A percentile compares a stretch with the other conserved stretches of the same genome.
phyloP scores from a whole-genome alignment of 2,113 vertebrate species.

The Etheostoma spectabile region DNA sequence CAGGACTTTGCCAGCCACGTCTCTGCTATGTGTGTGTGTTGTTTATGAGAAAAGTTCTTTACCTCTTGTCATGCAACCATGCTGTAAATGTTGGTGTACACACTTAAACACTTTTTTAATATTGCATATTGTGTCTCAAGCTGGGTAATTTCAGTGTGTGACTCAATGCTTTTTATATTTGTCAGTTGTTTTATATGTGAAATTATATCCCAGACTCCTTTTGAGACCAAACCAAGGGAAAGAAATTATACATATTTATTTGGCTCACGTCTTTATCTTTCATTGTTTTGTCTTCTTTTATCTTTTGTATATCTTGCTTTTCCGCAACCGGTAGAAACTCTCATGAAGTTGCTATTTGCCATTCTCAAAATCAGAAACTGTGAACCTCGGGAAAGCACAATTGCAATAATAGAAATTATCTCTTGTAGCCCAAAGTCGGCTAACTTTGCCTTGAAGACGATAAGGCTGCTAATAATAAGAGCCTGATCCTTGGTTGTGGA shows the following conservation, averaged over 20 bases:
- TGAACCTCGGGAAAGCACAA: constrained; percentile 34
- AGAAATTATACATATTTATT: constrained; percentile 54
- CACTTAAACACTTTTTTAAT: background rate
- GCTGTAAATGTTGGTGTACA: constrained; percentile 15
- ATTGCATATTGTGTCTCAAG: constrained; percentile 1
- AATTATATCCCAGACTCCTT: constrained; percentile 26
- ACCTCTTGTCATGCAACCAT: background rate
- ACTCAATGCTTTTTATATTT: constrained; percentile 40
- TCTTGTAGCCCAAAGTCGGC: constrained; percentile 51
- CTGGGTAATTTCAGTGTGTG: constrained; percentile 14
- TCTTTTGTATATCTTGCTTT: constrained; percentile 19
- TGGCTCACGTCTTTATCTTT: constrained; percentile 21
- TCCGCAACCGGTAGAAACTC: background rate
- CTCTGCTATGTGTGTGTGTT: constrained; percentile 1
- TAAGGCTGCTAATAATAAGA: constrained; percentile 81
- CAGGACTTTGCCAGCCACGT: background rate
- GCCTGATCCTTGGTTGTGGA: constrained; percentile 65
- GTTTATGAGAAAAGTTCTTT: constrained; percentile 8
- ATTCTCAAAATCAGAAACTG: constrained; percentile 40
- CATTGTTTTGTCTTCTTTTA: constrained; percentile 35
- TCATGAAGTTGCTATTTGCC: constrained; percentile 6
- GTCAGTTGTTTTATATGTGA: constrained; percentile 33
- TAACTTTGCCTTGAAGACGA: constrained; percentile 73
- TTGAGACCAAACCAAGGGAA: constrained; percentile 28
- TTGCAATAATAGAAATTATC: constrained; percentile 63